Base-by-base conservation (phyloP, 2,113 vertebrate species). In the Propithecus coquereli region DNA sequence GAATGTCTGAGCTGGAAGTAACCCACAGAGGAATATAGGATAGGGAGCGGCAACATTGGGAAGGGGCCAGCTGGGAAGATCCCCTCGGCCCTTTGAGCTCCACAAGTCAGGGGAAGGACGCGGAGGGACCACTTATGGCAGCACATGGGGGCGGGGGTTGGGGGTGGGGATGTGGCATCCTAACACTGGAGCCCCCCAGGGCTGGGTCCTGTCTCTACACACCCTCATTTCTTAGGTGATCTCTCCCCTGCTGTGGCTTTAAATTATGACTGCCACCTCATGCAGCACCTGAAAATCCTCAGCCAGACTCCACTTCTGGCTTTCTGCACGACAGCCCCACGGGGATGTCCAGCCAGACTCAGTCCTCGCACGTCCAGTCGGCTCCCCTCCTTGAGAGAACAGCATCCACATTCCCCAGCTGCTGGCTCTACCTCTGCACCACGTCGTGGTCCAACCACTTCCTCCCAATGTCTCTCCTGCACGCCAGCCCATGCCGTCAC, bases 171-270 rank as follows among this genome's bases (percentile, higher is more conserved):
- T 8, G 17, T 4, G 20, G 70, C 45, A 6, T 11, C 32, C 17
- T 57, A 61, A 17, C 77, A 8, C 1, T 17, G 40, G 32, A 87
- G 52, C 59, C 54, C 13, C 54, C 25, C 2, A 20, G 11, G 8
- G 32, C 8, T 40, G 17, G 5, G 2, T 17, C 59, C 32, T 66
- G 11, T 27, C 6, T n/a, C 13, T 1, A 0, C 2, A 0, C 70
- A 23, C 45, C 25, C 37, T 40, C 9, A 2, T 57, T 73, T 63
- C 63, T 54, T 47, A 45, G 63, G 37, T 57, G 25, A 37, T n/a
- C 22, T 4, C 27, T 88, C 16, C 32, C 16, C 5, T 3, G 6
- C 34, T 71, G 0, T 23, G 50, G 45, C 65, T 68, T 68, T 52
- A 70, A 34, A 40, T 63, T 7, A 18, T 23, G 40, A n/a, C 37